Evolutionary conservation across 1,140 invertebrate genomes (phyloP), one percentile per base, ranked within the genome.

Genomic region (Temnothorax longispinosus): DNA sequence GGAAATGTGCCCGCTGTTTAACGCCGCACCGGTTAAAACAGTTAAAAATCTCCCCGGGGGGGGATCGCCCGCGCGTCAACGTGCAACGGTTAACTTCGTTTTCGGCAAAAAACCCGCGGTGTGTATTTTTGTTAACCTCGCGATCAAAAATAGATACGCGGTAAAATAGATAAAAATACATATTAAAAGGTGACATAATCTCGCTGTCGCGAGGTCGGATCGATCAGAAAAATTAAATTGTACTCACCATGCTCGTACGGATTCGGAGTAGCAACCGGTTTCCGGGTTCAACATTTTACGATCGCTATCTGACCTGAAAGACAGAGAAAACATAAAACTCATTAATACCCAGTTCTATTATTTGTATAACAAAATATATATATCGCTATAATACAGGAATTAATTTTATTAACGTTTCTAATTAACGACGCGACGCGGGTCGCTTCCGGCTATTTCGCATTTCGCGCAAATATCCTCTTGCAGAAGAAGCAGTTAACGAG

Each of bases 271-370:
- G 90, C 94, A 95, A 72, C 93, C 92, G 58, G 93, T 93, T 89
- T 95, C 95, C 54, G 94, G 94, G 88, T 94, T 95, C 88, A 95
- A 91, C 94, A 95, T 95, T 93, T 95, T 95, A 76, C 94, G 94
- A 44, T 95, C 95, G 85, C 91, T 94, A 72, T 95, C 95, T 58
- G 94, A 92, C 94, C 95, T 95, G 93, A 5, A 94, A 95, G 69
- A 84, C 75, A 44, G 88, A 76, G 81, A 21, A 88, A 71, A 89
- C 3, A 1, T 11, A 18, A 41, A 47, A 62, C 44, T 44, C 3
- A n/a, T 64, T 62, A 47, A 62, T 32, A 10, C 15, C 27, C 2
- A 77, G 7, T 77, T 5, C 0, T 1, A 74, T 76, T 47, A 18
- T 5, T 18, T 11, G 6, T 13, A 13, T 15, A 11, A 84, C 1